phyloP scores from a whole-genome alignment of 2,113 vertebrate genomes.

The Oncorhynchus tshawytscha region DNA sequence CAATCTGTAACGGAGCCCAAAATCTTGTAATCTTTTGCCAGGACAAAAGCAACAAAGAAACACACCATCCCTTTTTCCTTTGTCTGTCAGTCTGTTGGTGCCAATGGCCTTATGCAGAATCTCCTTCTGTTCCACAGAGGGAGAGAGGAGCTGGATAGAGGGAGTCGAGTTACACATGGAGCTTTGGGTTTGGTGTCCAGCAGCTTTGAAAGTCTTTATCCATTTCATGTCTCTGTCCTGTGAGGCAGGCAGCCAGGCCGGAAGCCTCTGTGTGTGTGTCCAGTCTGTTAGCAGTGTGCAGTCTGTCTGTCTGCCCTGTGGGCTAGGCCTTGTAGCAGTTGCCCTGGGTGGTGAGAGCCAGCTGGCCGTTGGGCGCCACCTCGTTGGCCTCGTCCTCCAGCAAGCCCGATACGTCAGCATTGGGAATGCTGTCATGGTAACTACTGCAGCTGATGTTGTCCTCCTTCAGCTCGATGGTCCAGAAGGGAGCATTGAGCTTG shows the following conservation, averaged over 20 bases:
- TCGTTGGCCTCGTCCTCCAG: conserved; percentile 91
- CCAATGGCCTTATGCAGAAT: no score
- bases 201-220: conserved; percentile 42
- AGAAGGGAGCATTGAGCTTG: conserved; percentile 96
- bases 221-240: conserved; percentile 18
- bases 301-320: no score
- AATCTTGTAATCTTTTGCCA: neutral
- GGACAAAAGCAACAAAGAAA: neutral
- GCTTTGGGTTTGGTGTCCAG: conserved; percentile 65
- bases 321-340: conserved; percentile 84
- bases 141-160: neutral
- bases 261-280: neutral
- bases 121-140: no score
- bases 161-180: conserved; percentile 23
- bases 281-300: no score
- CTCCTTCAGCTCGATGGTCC: conserved; percentile 98
- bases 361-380: conserved; percentile 90
- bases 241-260: neutral
- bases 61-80: neutral
- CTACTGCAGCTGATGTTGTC: conserved; percentile 99
- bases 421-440: conserved; percentile 98
- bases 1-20: no score
- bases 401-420: conserved; percentile 89
- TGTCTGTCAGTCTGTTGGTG: no score
- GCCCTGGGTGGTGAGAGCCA: conserved; percentile 85